These are phyloP conservation scores for Thalpophila matura DNA, from an alignment of 2,888 invertebrate species.

Conservation along the genomic window DNA sequence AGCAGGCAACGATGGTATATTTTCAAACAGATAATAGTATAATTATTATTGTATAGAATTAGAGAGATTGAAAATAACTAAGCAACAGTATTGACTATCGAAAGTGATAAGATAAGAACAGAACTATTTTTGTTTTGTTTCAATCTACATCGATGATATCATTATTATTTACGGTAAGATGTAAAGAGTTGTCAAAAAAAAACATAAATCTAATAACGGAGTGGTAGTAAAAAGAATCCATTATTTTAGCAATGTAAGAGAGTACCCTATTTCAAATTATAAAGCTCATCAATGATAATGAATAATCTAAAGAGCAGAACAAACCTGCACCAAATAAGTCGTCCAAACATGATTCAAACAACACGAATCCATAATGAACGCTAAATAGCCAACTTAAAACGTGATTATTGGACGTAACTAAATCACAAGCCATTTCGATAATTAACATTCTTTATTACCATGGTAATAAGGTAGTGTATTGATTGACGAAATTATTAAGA, in stretches of 20 bases:
- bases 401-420: constrained; percentile 54
- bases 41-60: not conserved
- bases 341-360: constrained; percentile 41
- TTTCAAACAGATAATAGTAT: not conserved
- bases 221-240: not conserved
- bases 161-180: no score
- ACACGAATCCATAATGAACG: constrained; percentile 46
- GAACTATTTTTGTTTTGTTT: no score
- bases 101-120: not conserved
- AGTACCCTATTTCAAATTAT: constrained; percentile 11
- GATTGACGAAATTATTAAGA: constrained; percentile 30
- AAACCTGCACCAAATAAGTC: constrained; percentile 44
- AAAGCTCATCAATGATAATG: constrained; percentile 10
- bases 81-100: not conserved
- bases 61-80: not conserved
- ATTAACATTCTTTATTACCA: constrained; percentile 28
- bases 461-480: constrained; percentile 37
- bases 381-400: constrained; percentile 47
- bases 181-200: no score
- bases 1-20: not conserved
- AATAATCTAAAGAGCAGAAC: constrained; percentile 31
- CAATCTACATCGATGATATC: no score
- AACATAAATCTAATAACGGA: not conserved
- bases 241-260: constrained; percentile 13
- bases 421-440: constrained; percentile 36